Percentiles rank a stretch among this genome's conserved stretches.
Evolutionary conservation across 2,888 invertebrate genomes (phyloP).

Genomic region (Sympetrum striolatum): DNA sequence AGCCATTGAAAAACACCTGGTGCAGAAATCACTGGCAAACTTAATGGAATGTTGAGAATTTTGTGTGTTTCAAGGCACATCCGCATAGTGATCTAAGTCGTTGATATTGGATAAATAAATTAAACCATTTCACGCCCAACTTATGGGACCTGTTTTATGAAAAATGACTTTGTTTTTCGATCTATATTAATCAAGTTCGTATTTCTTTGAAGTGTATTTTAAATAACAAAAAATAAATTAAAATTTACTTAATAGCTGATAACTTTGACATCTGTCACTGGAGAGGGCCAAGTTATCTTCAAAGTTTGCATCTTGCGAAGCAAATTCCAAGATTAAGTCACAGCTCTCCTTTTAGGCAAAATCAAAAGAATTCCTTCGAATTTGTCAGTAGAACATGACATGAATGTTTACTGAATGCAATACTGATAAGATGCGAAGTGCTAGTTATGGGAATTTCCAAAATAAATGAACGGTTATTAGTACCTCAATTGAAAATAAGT

Average conservation of each 20-base stretch:
- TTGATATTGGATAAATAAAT: neutral
- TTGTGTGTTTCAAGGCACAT: neutral
- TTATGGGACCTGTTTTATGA: neutral
- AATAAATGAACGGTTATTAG: neutral
- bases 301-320: too few species aligned
- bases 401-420: neutral
- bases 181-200: too few species aligned
- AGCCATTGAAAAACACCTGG: neutral
- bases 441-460: neutral
- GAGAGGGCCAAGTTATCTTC: too few species aligned
- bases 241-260: too few species aligned
- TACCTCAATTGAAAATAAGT: neutral
- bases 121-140: neutral
- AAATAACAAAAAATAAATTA: too few species aligned
- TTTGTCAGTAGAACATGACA: neutral
- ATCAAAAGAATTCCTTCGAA: neutral
- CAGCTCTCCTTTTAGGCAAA: neutral
- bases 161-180: too few species aligned
- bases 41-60: neutral
- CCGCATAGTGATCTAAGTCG: neutral
- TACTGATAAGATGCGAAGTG: neutral
- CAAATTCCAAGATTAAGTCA: neutral
- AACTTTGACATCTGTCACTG: too few species aligned
- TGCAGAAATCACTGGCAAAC: neutral
- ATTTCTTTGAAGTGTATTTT: too few species aligned